These are phyloP conservation scores for Tinea trinotella DNA, from an alignment of 2,888 invertebrate genomes.

Conservation along the genomic window DNA sequence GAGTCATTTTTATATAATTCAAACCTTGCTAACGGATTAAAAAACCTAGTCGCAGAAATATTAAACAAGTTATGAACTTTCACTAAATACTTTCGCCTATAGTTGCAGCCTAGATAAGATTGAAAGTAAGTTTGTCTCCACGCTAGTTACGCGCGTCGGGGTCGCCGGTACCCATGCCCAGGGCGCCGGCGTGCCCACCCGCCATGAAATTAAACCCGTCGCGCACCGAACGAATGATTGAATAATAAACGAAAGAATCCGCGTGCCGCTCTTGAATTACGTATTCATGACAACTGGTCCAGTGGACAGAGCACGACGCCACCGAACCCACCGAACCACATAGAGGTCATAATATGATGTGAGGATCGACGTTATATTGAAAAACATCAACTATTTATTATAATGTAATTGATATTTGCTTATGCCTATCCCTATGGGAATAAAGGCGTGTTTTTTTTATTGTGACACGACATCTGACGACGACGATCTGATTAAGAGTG, in stretches of 20 bases:
- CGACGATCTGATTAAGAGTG: too few relatives aligned
- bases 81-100: background rate
- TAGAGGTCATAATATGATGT: background rate
- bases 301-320: slow-evolving; percentile 10
- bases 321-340: background rate
- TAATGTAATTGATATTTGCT: background rate
- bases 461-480: too few relatives aligned
- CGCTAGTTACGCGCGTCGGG: slow-evolving; percentile 31
- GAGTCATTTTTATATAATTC: too few relatives aligned
- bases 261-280: slow-evolving; percentile 69
- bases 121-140: slow-evolving; percentile 37
- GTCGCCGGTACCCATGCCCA: slow-evolving; percentile 32
- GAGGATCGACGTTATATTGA: background rate
- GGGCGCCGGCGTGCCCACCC: slow-evolving; percentile 60
- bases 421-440: too few relatives aligned
- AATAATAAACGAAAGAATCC: slow-evolving; percentile 73
- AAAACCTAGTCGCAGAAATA: too few relatives aligned
- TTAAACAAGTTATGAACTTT: background rate
- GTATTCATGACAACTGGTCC: slow-evolving; percentile 66
- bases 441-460: too few relatives aligned
- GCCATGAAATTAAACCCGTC: slow-evolving; percentile 72
- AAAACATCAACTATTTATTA: background rate
- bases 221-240: slow-evolving; percentile 72
- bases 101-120: background rate
- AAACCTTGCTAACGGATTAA: too few relatives aligned